Base-by-base conservation (phyloP, 2,888 invertebrate genomes). In the Chloromyia formosa region DNA sequence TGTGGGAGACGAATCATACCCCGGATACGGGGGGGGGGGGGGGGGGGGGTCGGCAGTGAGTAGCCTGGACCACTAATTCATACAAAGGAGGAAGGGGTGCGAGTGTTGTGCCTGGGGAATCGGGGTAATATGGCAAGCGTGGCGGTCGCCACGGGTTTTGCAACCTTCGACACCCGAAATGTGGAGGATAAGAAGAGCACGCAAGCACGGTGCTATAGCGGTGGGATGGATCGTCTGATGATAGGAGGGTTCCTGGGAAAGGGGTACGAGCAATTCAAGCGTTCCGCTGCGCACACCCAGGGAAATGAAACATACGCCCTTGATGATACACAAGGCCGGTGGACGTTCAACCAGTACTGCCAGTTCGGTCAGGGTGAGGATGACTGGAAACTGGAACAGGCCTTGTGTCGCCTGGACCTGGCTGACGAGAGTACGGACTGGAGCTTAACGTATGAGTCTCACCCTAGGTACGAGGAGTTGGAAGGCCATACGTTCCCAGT, bases 61-160 rank as follows among this genome's bases (percentile, higher is more conserved):
- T 22, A 22, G 58, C 5, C 22, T 58, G 9, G 58, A 58, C 22
- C 58, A 58, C 20, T 4, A 22, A 7, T 58, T 58, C 16, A 22
- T 58, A 4, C 58, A 58, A 7, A 16, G 22, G 5, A 2, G 10
- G 9, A 54, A 54, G 16, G 54, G 10, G 7, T 5, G 54, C 7
- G 54, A 54, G 16, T 5, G 4, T 16, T 16, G n/a, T n/a, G 54
- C 54, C 54, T 54, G 12, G 54, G 54, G 54, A n/a, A 5, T n/a
- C n/a, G 54, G 54, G 54, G 54, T 5, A 54, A 54, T 16, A 54
- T 54, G 54, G 54, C 54, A 10, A 54, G 54, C n/a, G 54, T 54
- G 4, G 54, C 54, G n/a, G 54, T 54, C 10, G 54, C 54, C 54
- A 54, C 9, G 9, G 54, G 16, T 9, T 54, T n/a, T 54, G 54